Conservation (phyloP, 2,888 invertebrate genomes). For the Leptopilina myrica region DNA sequence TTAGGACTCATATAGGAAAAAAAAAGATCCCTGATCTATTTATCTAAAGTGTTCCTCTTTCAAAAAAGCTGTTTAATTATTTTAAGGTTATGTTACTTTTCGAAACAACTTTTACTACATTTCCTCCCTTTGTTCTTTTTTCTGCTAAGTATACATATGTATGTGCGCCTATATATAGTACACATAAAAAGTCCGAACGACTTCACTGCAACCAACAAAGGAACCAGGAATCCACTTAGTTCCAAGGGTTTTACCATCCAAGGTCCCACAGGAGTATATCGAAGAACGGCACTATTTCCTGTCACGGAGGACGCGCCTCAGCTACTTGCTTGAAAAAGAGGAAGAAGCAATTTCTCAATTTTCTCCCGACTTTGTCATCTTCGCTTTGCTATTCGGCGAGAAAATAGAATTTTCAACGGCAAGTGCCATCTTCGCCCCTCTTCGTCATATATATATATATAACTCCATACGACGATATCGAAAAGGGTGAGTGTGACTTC, state of each 20-base stretch:
- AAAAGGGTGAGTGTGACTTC: background rate
- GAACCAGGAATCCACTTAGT: slow-evolving; percentile 71
- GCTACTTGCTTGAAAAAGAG: slow-evolving; percentile 43
- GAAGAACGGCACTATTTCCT: slow-evolving; percentile 50
- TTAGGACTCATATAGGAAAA: too few species aligned
- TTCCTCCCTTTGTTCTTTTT: too few species aligned
- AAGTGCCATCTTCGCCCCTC: slow-evolving; percentile 55
- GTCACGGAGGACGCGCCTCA: slow-evolving; percentile 21
- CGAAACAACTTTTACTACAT: too few species aligned
- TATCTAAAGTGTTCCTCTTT: too few species aligned
- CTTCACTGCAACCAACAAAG: slow-evolving; percentile 62
- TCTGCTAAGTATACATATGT: too few species aligned
- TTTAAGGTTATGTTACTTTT: background rate
- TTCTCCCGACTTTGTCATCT: slow-evolving; percentile 75
- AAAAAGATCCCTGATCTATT: too few species aligned
- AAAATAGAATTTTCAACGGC: slow-evolving; percentile 74
- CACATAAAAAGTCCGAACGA: slow-evolving; percentile 30
- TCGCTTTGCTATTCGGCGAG: slow-evolving; percentile 73
- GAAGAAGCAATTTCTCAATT: slow-evolving; percentile 76
- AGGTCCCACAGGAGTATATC: slow-evolving; percentile 62
- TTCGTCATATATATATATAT: slow-evolving; percentile 22
- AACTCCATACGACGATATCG: background rate
- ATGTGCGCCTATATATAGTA: too few species aligned
- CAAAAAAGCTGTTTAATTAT: too few species aligned
- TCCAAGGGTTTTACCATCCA: slow-evolving; percentile 58